Evolutionary conservation across 2,888 invertebrate genomes (phyloP), one percentile per base, ranked within the genome.

Genomic region (Drosophila phalerata): DNA sequence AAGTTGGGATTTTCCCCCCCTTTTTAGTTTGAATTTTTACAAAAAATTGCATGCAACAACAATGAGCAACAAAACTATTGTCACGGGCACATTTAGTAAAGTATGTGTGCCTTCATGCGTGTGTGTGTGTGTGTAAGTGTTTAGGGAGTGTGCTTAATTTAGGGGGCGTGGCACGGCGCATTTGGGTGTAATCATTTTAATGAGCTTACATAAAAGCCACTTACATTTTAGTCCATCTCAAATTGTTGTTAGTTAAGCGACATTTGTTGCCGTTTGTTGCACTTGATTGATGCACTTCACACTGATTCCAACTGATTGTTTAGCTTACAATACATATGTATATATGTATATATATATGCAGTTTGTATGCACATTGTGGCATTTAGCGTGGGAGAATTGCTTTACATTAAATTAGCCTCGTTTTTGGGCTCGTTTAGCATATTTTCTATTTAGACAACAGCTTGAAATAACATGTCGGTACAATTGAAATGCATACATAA

Each of bases 121-220:
- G 55, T n/a, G n/a, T 37, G 13, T 58, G 37, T 40, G n/a, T 61
- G 42, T 56, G 56, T 30, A 37, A 22, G 3, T 22, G 15, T 40
- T 13, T 19, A n/a, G 38, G 30, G 56, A 43, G 48, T 53, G 60
- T 60, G 15, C 71, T 32, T 52, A 40, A 52, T 51, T 66, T 62
- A 51, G 25, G 30, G 55, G 81, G 77, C 45, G 72, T 77, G 77
- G 25, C 55, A 38, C 22, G 40, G 66, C 62, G 65, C 74, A 68
- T 67, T 80, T 63, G 78, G 68, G 63, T 66, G 69, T 70, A 87
- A 85, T 83, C 79, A 73, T 70, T 89, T 88, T 89, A 84, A 84
- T 89, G 88, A 84, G 88, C 79, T 79, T 69, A 69, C 85, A 79
- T 83, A 85, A 81, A 81, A 85, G 79, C 75, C 79, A 82, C 75